Evolutionary conservation across 2,888 invertebrate genomes (phyloP).

Genomic region (Hylaea fasciaria): DNA sequence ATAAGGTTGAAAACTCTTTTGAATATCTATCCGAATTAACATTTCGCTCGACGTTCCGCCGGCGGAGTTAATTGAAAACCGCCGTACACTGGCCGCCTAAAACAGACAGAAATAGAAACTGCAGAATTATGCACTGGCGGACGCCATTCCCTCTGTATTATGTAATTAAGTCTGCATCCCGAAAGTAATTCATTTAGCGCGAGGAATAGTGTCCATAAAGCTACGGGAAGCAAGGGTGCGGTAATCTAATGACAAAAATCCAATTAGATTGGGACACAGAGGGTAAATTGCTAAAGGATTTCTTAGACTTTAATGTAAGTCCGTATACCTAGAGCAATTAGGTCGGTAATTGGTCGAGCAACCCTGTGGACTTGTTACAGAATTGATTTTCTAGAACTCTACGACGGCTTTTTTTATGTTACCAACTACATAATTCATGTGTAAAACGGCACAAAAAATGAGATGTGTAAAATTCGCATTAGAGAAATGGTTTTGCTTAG

Average conservation of each 20-base stretch:
- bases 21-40: slow-evolving; percentile 9
- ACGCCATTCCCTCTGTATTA: slow-evolving; percentile 36
- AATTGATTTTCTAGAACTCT: no score
- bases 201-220: slow-evolving; percentile 37
- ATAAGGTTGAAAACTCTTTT: slow-evolving; percentile 3
- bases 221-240: slow-evolving; percentile 36
- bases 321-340: background rate
- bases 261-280: slow-evolving; percentile 40
- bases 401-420: no score
- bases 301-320: slow-evolving; percentile 20
- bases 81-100: slow-evolving; percentile 41
- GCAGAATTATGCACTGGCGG: slow-evolving; percentile 41
- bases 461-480: no score
- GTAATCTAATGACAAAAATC: slow-evolving; percentile 49
- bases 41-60: slow-evolving; percentile 6
- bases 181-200: slow-evolving; percentile 44
- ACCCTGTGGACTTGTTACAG: no score
- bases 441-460: no score
- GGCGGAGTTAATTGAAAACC: slow-evolving; percentile 46
- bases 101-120: slow-evolving; percentile 41
- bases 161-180: slow-evolving; percentile 46
- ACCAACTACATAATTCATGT: no score
- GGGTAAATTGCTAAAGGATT: slow-evolving; percentile 33
- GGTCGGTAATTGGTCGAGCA: background rate
- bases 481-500: no score